These are phyloP conservation scores for Drosophila leonis DNA, from an alignment of 2,888 invertebrate species.

Conservation along the genomic window DNA sequence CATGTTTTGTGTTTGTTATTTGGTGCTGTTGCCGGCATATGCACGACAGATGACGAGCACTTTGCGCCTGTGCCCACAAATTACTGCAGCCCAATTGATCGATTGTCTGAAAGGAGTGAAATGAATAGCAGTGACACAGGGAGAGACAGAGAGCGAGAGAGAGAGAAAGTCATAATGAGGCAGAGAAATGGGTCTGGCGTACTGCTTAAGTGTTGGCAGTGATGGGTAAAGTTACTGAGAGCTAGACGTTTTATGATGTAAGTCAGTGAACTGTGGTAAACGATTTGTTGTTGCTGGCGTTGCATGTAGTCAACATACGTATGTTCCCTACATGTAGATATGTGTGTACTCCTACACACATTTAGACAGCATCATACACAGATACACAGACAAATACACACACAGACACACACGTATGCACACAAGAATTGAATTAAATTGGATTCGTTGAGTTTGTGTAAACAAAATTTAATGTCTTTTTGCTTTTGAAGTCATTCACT, in stretches of 20 bases:
- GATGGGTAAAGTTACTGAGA: conserved; percentile 58
- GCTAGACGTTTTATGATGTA: conserved; percentile 73
- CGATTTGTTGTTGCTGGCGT: conserved; percentile 71
- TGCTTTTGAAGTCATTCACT: conserved; percentile 81
- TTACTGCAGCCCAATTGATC: conserved; percentile 81
- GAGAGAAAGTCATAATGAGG: background rate
- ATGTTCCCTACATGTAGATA: background rate
- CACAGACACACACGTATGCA: conserved; percentile 39
- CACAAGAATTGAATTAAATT: conserved; percentile 78
- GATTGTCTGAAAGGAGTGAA: conserved; percentile 66
- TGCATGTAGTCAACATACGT: conserved; percentile 68
- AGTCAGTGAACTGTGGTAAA: conserved; percentile 81
- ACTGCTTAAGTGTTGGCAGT: conserved; percentile 56
- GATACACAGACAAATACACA: conserved; percentile 7
- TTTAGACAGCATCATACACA: conserved; percentile 9
- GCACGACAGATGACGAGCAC: conserved; percentile 68
- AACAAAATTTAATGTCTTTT: conserved; percentile 80
- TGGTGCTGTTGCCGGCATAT: conserved; percentile 43
- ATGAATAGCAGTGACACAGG: background rate
- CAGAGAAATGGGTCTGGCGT: conserved; percentile 20
- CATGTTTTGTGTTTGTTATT: conserved; percentile 29
- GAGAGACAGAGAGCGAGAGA: background rate
- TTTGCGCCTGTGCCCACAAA: conserved; percentile 74
- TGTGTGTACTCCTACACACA: conserved; percentile 10
- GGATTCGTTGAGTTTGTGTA: conserved; percentile 81